Percentiles rank a stretch among this genome's conserved stretches.
Conservation (phyloP, 1,140 invertebrate species). For the Drosophila navojoa region DNA sequence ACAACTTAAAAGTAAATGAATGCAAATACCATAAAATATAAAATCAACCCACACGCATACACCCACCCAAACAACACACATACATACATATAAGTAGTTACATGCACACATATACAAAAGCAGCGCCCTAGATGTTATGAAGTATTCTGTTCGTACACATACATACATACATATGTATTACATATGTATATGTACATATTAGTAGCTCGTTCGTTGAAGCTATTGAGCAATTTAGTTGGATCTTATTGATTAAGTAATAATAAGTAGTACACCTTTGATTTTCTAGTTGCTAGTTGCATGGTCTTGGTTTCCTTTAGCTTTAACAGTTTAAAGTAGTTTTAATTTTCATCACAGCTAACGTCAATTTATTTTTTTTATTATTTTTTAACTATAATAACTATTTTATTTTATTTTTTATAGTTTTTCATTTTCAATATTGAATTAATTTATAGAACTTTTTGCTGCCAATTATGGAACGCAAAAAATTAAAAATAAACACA, state of each 20-base stretch:
- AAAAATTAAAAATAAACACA: conserved; percentile 17
- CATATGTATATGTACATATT: not conserved
- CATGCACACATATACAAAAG: no score
- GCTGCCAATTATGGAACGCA: not conserved
- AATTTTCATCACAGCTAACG: conserved; percentile 72
- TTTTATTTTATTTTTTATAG: not conserved
- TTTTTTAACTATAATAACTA: conserved; percentile 50
- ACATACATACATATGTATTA: no score
- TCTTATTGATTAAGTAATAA: conserved; percentile 1
- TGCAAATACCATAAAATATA: not conserved
- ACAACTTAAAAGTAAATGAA: not conserved
- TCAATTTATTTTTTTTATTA: conserved; percentile 47
- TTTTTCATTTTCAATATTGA: conserved; percentile 13
- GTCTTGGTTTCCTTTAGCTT: conserved; percentile 12
- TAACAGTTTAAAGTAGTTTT: conserved; percentile 45
- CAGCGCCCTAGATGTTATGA: not conserved
- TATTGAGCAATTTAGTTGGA: conserved; percentile 14
- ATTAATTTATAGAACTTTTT: conserved; percentile 1
- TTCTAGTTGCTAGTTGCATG: conserved; percentile 2
- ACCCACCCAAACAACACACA: conserved; percentile 16
- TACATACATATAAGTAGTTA: not conserved
- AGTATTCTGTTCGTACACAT: not conserved
- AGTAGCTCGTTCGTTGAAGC: not conserved
- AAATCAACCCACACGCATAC: not conserved
- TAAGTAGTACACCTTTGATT: conserved; percentile 14